Evolutionary conservation across 1,140 invertebrate species (phyloP), one percentile per base, ranked within the genome.

Genomic region (Holotrichia oblita): DNA sequence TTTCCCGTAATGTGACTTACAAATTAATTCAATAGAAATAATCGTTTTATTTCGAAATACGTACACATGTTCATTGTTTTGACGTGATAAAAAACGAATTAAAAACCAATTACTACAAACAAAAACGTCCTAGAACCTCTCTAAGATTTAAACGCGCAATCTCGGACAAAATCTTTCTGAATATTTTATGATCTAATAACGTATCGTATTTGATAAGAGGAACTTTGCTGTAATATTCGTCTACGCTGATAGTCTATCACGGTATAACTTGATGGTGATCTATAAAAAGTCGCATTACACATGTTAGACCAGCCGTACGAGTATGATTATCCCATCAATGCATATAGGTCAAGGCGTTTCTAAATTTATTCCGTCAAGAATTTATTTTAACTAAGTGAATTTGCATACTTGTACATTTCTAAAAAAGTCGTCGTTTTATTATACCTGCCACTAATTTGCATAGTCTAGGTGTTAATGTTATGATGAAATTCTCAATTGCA

Each of bases 341-440:
- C 61, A 69, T 69, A 24, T 69, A 69, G 61, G 61, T 69, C 61
- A 69, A 69, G 61, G 61, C 61, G 22, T 27, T 69, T 24, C 24
- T 69, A 69, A 69, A 69, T 34, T 34, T 69, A 69, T 69, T 64
- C 22, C 61, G 8, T 27, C 22, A 27, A 14, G 20, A 69, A 69
- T 69, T 69, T 27, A 69, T 69, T 69, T 24, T 69, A 7, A 22
- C 61, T 27, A 27, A 69, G 24, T 22, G 24, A 69, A 69, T 24
- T 69, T 24, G n/a, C 20, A 22, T 69, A 22, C 48, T 17, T 14
- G n/a, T n/a, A n/a, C 17, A 17, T n/a, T 44, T 44, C 48, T 55
- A 17, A 55, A 55, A 55, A 55, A 55, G 2, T n/a, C 0, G 1
- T 17, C 48, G 14, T 55, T 17, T 55, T n/a, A 55, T 17, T 55